phyloP scores from a whole-genome alignment of 2,113 vertebrate species.

The Galeopterus variegatus region DNA sequence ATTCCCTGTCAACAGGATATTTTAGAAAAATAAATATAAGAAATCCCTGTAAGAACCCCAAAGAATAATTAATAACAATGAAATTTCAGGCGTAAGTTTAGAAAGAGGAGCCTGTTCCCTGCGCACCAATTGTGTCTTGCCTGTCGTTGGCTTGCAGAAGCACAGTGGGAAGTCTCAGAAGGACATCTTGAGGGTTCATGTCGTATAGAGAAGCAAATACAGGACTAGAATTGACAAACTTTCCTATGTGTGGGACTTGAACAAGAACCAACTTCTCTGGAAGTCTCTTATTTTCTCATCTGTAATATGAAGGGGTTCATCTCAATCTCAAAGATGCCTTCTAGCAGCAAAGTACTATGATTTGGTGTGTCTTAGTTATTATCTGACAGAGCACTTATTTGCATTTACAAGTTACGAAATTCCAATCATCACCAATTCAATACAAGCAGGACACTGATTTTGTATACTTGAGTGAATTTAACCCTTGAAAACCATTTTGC shows the following conservation, averaged over 20 bases:
- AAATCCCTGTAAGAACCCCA: background rate
- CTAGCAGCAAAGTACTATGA: background rate
- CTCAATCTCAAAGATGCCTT: background rate
- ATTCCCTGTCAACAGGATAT: background rate
- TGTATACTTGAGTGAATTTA: conserved; percentile 1
- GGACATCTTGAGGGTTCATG: background rate
- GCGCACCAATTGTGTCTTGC: background rate
- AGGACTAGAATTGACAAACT: no score
- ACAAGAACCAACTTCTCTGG: background rate
- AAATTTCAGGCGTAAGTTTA: background rate
- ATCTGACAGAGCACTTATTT: background rate
- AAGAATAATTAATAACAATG: background rate
- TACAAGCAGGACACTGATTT: background rate
- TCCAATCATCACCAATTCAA: background rate
- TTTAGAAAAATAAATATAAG: background rate
- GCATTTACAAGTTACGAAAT: background rate
- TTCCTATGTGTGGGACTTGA: background rate
- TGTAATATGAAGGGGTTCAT: background rate
- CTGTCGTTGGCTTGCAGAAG: background rate
- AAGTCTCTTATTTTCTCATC: background rate
- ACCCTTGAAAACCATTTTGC: conserved; percentile 31
- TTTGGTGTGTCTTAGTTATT: background rate
- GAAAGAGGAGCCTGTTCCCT: background rate
- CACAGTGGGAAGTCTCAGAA: background rate
- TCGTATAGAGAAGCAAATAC: background rate